Conservation (phyloP, 2,888 invertebrate species). For the Cheilosia variabilis region DNA sequence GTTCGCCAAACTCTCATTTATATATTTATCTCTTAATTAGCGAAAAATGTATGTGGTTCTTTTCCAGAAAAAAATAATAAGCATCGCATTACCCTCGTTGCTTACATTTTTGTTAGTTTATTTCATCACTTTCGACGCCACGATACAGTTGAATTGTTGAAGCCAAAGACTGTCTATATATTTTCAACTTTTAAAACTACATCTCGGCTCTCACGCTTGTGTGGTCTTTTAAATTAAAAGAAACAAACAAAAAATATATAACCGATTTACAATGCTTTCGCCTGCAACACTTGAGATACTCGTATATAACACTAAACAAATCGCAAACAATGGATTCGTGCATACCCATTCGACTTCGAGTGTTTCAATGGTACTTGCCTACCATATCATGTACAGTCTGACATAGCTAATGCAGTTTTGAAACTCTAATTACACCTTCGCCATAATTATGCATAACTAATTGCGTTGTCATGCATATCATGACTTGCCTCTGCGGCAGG, state of each 20-base stretch:
- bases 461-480: slow-evolving; percentile 31
- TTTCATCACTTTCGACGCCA: background rate
- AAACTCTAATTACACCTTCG: slow-evolving; percentile 15
- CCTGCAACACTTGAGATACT: slow-evolving; percentile 11
- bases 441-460: slow-evolving; percentile 34
- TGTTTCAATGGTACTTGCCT: too few relatives aligned
- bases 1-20: too few relatives aligned
- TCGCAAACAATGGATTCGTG: slow-evolving; percentile 23
- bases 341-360: background rate
- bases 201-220: slow-evolving; percentile 3
- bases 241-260: background rate
- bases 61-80: too few relatives aligned
- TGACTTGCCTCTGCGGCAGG: background rate
- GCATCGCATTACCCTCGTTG: background rate
- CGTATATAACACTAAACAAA: background rate
- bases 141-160: background rate
- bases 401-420: slow-evolving; percentile 15
- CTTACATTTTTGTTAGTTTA: background rate
- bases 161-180: background rate
- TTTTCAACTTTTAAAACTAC: background rate
- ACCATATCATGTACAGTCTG: too few relatives aligned
- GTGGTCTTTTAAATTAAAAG: slow-evolving; percentile 10
- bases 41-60: too few relatives aligned
- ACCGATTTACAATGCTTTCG: slow-evolving; percentile 31
- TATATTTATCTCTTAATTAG: too few relatives aligned